Base-by-base conservation (phyloP, 1,140 invertebrate genomes). In the Drosophila suzukii region DNA sequence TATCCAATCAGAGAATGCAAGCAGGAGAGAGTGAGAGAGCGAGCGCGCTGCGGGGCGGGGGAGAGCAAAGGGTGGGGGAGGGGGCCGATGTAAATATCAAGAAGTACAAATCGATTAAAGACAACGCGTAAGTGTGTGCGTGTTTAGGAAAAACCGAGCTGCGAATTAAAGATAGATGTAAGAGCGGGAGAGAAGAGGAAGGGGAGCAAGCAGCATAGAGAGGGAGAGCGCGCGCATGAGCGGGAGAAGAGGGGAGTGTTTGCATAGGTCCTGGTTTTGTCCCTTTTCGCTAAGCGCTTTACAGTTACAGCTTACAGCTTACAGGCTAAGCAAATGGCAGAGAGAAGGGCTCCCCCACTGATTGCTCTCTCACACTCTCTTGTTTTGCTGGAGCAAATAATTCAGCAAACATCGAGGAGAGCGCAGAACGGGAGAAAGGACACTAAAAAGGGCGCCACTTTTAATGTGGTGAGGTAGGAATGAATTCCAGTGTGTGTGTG, bases 101-200 rank as follows among this genome's bases (percentile, higher is more conserved):
- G 77, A 89, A 84, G 81, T 90, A 90, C 80, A 90, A 89, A 89
- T 89, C 84, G 84, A 88, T 88, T 88, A 88, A 88, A 88, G 84
- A 78, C 84, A 88, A 70, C 81, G 83, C 66, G 34, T 73, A 79
- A 66, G 75, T 66, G 70, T 78, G 54, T 76, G 54, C 65, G 51
- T 51, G 74, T 66, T 62, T 44, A 59, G 51, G 81, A 80, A 76
- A 71, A 76, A 73, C 55, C 54, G 49, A 59, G 60, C 43, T 81
- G 66, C 66, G 76, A 62, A 79, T 81, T 84, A 77, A 68, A 73
- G 60, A 78, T 78, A 55, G 58, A 55, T 44, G 59, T 51, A 58
- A 67, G 61, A 66, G 71, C 53, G 47, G 39, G 30, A n/a, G 32
- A 68, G 38, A 4, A 30, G 36, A 41, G 39, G 43, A 12, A 12